Conservation (phyloP, 2,888 invertebrate species). For the Odontothrips loti region DNA sequence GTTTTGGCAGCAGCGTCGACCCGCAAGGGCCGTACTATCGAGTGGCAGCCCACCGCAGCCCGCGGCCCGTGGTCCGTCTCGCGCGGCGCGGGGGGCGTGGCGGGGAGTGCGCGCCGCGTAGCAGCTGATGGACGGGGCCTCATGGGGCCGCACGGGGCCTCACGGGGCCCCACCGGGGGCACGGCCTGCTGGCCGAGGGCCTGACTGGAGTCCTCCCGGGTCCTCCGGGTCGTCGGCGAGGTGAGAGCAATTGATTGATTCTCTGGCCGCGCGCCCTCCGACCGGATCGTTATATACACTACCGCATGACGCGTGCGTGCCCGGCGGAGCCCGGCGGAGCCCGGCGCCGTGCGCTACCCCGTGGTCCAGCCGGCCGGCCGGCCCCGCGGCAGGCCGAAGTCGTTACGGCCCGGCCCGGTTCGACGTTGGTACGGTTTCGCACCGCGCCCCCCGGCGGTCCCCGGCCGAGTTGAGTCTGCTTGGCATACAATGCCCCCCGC, state of each 20-base stretch:
- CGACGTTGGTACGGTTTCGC: too few species aligned
- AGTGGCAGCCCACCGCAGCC: neutral
- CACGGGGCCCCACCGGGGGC: neutral
- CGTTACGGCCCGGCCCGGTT: too few species aligned
- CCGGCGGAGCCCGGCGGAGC: too few species aligned
- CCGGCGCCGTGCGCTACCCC: too few species aligned
- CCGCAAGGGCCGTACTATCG: neutral
- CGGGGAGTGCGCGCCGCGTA: neutral
- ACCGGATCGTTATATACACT: neutral
- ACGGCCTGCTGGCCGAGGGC: neutral
- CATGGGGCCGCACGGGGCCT: too few species aligned
- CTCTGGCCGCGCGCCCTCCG: neutral
- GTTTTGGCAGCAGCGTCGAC: neutral
- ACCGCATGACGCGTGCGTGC: too few species aligned
- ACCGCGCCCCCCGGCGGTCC: too few species aligned
- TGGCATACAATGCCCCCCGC: conserved; percentile 12
- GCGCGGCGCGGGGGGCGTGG: neutral
- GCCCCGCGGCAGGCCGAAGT: too few species aligned
- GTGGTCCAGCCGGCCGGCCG: too few species aligned
- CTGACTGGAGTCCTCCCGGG: too few species aligned
- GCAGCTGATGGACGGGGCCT: neutral
- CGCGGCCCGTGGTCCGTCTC: neutral
- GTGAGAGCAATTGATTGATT: conserved; percentile 14
- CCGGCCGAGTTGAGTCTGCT: neutral
- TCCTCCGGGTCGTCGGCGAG: neutral